These are phyloP conservation scores for Bombyx mandarina DNA, from an alignment of 1,140 invertebrate species.

Conservation along the genomic window DNA sequence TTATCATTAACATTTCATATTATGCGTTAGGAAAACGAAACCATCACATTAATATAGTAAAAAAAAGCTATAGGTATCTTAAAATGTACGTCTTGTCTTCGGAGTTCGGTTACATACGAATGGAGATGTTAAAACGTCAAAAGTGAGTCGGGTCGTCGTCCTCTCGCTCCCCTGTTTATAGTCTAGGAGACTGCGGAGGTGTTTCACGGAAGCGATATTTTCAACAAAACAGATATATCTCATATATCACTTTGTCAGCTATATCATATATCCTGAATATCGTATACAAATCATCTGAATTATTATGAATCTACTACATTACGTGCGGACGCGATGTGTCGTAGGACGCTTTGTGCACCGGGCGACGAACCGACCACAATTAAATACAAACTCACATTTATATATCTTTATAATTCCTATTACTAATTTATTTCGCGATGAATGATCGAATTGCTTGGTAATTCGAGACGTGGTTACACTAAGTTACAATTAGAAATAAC, in stretches of 20 bases:
- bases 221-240: slow-evolving; percentile 45
- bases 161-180: slow-evolving; percentile 39
- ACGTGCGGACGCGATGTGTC: slow-evolving; percentile 10
- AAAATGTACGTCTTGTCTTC: slow-evolving; percentile 23
- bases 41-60: slow-evolving; percentile 68
- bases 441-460: slow-evolving; percentile 70
- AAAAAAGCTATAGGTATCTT: slow-evolving; percentile 53
- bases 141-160: slow-evolving; percentile 31
- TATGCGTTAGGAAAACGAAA: slow-evolving; percentile 68
- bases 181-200: slow-evolving; percentile 46
- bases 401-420: slow-evolving; percentile 62
- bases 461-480: slow-evolving; percentile 57
- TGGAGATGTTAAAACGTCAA: slow-evolving; percentile 60
- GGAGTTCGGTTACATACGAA: slow-evolving; percentile 51
- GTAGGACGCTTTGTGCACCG: slow-evolving; percentile 31
- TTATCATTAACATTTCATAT: slow-evolving; percentile 63
- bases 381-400: slow-evolving; percentile 39
- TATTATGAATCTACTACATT: slow-evolving; percentile 24
- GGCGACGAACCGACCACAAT: slow-evolving; percentile 33
- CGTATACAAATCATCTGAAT: slow-evolving; percentile 12
- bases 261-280: neutral
- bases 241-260: slow-evolving; percentile 36
- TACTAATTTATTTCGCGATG: slow-evolving; percentile 68
- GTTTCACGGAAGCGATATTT: slow-evolving; percentile 8
- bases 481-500: slow-evolving; percentile 63